Base-by-base conservation (phyloP, 1,140 invertebrate genomes). In the Drosophila watanabei region DNA sequence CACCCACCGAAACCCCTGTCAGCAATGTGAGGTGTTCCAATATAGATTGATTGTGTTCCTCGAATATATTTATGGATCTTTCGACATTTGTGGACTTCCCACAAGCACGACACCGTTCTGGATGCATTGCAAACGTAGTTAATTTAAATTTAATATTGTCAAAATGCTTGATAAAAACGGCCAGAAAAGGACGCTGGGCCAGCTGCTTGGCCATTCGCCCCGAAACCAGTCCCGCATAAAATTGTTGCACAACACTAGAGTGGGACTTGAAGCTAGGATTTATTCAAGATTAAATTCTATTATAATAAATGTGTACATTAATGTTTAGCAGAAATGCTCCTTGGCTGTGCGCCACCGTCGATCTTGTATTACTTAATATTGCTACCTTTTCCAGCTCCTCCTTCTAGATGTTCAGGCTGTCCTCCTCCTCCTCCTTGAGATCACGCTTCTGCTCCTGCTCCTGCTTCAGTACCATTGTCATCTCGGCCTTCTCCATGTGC, bases 401-500 rank as follows among this genome's bases (percentile, higher is more conserved):
- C 37, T n/a, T 20, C 35, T 77, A 77, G 73, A 88, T 79, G 28
- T 89, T 81, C 66, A 88, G 65, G 30, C 82, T 85, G 39, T 89
- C 86, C 33, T 89, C 85, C 43, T 89, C 85, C 69, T 85, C 88
- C 51, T 85, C 81, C 54, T 86, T 86, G 14, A 89, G 70, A 33
- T 86, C 77, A 24, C 78, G 49, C 18, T 76, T 83, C 16, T 80
- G 86, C 18, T 89, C 86, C 14, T 94, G 30, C 93, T 94, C 80
- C 14, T 94, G 30, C 93, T 94, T 79, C 93, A 95, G 72, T 93
- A 94, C 43, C 80, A 91, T 83, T 93, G 94, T 87, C 94, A 94
- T 79, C 93, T 95, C 30, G 93, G 94, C 63, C 94, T 90, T 90
- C 32, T 90, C 86, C 39, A 87, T 60, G 10, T 85, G 88, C 7